Evolutionary conservation across 1,140 invertebrate species (phyloP).

Genomic region (Himalopsyche phryganea): DNA sequence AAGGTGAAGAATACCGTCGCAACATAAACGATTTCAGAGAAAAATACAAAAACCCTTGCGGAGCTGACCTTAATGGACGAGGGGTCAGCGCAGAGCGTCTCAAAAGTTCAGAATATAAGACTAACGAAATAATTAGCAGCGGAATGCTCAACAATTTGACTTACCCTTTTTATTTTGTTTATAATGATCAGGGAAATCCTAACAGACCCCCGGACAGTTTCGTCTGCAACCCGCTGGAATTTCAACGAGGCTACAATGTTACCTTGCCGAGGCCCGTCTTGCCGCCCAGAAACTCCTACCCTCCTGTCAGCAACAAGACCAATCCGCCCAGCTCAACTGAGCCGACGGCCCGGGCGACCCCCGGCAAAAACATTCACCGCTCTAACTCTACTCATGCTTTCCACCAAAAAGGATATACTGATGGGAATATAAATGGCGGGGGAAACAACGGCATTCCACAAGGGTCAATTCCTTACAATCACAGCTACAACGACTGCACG

Average conservation of each 20-base stretch:
- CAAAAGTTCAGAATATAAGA: conserved; percentile 22
- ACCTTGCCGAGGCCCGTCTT: conserved; percentile 54
- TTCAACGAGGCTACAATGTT: conserved; percentile 53
- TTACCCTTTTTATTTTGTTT: conserved; percentile 25
- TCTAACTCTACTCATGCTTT: conserved; percentile 55
- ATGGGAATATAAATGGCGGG: conserved; percentile 5
- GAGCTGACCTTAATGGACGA: conserved; percentile 36
- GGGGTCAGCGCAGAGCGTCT: conserved; percentile 10
- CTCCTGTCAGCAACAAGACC: conserved; percentile 53
- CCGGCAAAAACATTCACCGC: conserved; percentile 52
- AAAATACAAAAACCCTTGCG: conserved; percentile 56
- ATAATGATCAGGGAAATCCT: conserved; percentile 31
- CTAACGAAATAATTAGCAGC: conserved; percentile 5
- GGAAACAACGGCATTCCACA: conserved; percentile 1
- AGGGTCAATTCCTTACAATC: conserved; percentile 16
- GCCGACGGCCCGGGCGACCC: conserved; percentile 45
- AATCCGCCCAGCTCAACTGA: conserved; percentile 42
- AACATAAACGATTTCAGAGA: conserved; percentile 60
- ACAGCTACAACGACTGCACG: conserved; percentile 29
- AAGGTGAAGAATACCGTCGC: conserved; percentile 51
- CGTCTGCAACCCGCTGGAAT: conserved; percentile 54
- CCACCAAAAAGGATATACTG: conserved; percentile 40
- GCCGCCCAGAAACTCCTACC: conserved; percentile 59
- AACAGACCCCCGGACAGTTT: conserved; percentile 47
- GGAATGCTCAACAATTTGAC: conserved; percentile 20